Conservation (phyloP, 2,797 vertebrate genomes). For the Yasuhikotakia modesta region DNA sequence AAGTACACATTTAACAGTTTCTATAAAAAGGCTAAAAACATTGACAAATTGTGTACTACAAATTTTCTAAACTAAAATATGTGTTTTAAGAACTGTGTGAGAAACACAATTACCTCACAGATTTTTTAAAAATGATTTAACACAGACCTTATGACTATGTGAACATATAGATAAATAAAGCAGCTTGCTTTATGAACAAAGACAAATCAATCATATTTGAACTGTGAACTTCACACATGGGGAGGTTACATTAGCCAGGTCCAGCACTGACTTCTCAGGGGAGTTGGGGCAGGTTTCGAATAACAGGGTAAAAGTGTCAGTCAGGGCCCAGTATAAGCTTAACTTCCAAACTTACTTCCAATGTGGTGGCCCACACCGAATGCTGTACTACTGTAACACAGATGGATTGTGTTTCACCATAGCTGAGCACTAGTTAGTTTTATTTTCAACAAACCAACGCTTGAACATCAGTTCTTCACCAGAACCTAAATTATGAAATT, state of each 20-base stretch:
- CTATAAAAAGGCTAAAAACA: background rate
- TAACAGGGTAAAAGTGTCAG: conserved; percentile 54
- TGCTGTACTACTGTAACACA: conserved; percentile 28
- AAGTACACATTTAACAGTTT: background rate
- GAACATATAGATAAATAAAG: conserved; percentile 48
- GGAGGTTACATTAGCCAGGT: conserved; percentile 53
- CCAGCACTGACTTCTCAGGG: conserved; percentile 43
- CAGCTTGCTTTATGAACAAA: conserved; percentile 46
- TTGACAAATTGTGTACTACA: conserved; percentile 10
- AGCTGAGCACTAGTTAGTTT: conserved; percentile 7
- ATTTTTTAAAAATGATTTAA: conserved; percentile 51
- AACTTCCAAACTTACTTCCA: conserved; percentile 33
- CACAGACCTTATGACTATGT: conserved; percentile 31
- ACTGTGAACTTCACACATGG: conserved; percentile 46
- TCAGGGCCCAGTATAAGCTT: conserved; percentile 25
- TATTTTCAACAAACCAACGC: background rate
- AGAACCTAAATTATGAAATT: background rate
- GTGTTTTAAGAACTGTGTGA: background rate
- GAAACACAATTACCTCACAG: conserved; percentile 26
- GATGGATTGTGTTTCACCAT: conserved; percentile 7
- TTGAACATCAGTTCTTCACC: background rate
- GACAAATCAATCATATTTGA: conserved; percentile 49
- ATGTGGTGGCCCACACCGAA: conserved; percentile 22
- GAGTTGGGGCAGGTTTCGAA: conserved; percentile 53
- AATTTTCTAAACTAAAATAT: conserved; percentile 1